Evolutionary conservation across 2,113 vertebrate species (phyloP).

Genomic region (Larimichthys crocea): DNA sequence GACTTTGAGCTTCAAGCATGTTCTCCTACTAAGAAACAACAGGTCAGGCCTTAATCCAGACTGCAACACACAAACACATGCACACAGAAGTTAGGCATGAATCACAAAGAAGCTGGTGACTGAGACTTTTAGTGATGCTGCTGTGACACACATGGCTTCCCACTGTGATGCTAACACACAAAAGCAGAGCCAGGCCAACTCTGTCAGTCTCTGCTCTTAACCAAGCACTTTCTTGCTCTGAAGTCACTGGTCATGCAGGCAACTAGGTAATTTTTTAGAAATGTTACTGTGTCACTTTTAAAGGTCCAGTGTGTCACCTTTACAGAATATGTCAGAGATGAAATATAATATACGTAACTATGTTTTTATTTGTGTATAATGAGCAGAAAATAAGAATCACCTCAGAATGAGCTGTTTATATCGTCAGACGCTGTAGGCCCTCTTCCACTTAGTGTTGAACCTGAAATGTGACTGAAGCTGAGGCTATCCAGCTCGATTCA

Average conservation of each 20-base stretch:
- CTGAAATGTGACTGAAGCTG: too few relatives aligned
- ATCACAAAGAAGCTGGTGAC: background rate
- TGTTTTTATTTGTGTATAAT: too few relatives aligned
- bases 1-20: constrained; percentile 1
- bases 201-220: background rate
- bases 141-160: background rate
- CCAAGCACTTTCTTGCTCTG: background rate
- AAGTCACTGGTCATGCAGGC: constrained; percentile 6
- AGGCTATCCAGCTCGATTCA: too few relatives aligned
- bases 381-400: too few relatives aligned
- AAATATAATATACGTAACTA: too few relatives aligned
- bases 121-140: background rate
- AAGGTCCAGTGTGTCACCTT: too few relatives aligned
- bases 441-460: too few relatives aligned
- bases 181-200: background rate
- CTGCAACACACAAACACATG: background rate
- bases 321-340: too few relatives aligned
- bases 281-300: background rate
- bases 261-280: background rate
- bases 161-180: background rate
- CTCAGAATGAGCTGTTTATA: too few relatives aligned
- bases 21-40: constrained; percentile 16
- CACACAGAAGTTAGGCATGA: background rate
- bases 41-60: constrained; percentile 39
- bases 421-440: too few relatives aligned